A percentile compares a stretch with the other conserved stretches of the same genome.
phyloP scores from a whole-genome alignment of 2,797 vertebrate genomes.

The Myotis vivesi region DNA sequence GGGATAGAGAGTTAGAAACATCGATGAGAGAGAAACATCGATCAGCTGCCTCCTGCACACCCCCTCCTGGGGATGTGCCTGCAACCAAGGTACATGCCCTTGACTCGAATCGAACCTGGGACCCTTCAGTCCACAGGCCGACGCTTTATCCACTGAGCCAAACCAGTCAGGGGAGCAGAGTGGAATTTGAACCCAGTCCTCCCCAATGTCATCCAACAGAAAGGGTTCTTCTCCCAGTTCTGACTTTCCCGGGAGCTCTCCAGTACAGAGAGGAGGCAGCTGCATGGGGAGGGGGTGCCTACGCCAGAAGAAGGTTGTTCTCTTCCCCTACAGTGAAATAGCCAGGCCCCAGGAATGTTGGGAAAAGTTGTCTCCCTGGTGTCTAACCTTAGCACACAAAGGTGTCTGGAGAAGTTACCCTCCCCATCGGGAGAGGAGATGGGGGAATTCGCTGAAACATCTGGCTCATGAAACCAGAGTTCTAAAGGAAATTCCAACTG shows the following conservation, averaged over 20 bases:
- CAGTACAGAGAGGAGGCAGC: neutral
- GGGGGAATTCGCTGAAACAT: slow-evolving; percentile 19
- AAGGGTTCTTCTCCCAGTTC: neutral
- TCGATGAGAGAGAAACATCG: too few species aligned
- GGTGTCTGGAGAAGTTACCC: neutral
- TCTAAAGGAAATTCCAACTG: slow-evolving; percentile 67
- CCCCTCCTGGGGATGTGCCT: too few species aligned
- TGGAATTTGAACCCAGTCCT: neutral
- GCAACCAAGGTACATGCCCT: too few species aligned
- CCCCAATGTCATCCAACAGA: neutral
- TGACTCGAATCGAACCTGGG: too few species aligned
- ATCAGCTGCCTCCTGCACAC: too few species aligned
- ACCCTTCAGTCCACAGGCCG: too few species aligned
- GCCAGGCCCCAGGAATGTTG: neutral
- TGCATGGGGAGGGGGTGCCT: too few species aligned
- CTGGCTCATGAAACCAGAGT: slow-evolving; percentile 60
- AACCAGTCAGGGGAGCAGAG: neutral
- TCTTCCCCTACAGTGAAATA: neutral
- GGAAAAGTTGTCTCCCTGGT: neutral
- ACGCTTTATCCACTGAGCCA: too few species aligned
- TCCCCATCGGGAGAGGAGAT: neutral
- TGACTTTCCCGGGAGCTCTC: neutral
- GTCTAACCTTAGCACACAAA: neutral
- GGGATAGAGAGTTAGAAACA: too few species aligned
- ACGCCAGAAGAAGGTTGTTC: neutral